Percentiles rank a stretch among this genome's conserved stretches.
phyloP scores from a whole-genome alignment of 1,140 invertebrate species.

The Akabosia matsudoensis region DNA sequence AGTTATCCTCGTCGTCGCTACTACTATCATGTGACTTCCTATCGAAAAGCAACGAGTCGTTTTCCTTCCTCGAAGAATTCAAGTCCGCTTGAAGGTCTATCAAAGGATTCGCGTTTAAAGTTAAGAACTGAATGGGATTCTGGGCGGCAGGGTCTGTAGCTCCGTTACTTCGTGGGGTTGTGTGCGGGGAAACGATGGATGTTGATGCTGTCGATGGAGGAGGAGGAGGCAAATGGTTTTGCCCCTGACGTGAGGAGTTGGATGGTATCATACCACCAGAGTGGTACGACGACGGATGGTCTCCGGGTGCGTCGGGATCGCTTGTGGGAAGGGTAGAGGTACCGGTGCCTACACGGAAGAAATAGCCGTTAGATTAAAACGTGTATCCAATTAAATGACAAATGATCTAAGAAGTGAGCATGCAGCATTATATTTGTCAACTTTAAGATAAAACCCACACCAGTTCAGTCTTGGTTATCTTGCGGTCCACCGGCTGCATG shows the following conservation, averaged over 20 bases:
- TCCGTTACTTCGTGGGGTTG: neutral
- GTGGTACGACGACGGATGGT: neutral
- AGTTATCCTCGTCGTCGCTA: neutral
- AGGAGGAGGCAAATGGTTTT: too few relatives aligned
- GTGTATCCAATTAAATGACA: neutral
- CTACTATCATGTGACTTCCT: neutral
- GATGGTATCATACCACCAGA: neutral
- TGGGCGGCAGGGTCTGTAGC: neutral
- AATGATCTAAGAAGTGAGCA: neutral
- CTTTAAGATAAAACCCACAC: too few relatives aligned
- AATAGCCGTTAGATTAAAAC: neutral
- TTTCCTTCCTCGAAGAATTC: neutral
- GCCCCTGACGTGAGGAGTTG: too few relatives aligned
- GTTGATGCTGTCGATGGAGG: neutral
- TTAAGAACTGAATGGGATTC: neutral
- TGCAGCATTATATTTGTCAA: too few relatives aligned
- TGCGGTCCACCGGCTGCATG: constrained; percentile 18
- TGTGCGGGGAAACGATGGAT: neutral
- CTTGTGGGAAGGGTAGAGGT: neutral
- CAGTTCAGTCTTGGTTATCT: constrained; percentile 21
- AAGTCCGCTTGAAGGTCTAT: constrained; percentile 1
- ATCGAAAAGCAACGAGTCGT: neutral
- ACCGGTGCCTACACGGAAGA: neutral
- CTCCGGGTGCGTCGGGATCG: neutral
- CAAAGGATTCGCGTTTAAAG: neutral